Evolutionary conservation across 2,113 vertebrate genomes (phyloP).

Genomic region (Paradoxurus hermaphroditus): DNA sequence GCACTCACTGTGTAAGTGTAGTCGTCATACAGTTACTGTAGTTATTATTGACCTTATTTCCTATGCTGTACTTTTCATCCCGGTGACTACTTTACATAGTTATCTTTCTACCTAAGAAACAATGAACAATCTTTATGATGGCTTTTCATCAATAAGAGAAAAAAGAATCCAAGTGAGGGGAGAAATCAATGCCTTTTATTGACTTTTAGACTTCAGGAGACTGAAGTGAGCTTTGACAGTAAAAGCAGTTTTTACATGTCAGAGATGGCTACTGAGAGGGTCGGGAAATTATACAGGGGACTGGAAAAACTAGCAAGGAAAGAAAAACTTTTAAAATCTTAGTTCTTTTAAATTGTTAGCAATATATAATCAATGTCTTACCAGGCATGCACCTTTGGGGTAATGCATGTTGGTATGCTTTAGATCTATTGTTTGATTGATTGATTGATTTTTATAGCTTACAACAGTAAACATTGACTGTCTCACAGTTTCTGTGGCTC

Average conservation of each 20-base stretch:
- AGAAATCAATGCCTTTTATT: not conserved
- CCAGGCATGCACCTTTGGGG: not conserved
- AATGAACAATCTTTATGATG: slow-evolving; percentile 12
- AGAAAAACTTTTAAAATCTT: not conserved
- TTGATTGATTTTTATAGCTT: not conserved
- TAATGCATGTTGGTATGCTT: not conserved
- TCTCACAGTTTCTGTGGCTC: not conserved
- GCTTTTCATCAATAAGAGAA: not conserved
- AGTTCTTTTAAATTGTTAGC: not conserved
- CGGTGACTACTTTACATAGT: not conserved
- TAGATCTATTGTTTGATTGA: not conserved
- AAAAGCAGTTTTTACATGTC: not conserved
- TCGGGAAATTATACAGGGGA: not conserved
- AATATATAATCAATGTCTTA: not conserved
- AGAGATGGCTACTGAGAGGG: not conserved
- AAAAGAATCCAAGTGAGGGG: not conserved
- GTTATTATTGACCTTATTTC: not conserved
- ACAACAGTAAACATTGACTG: not conserved
- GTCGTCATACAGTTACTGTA: not conserved
- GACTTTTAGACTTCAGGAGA: not conserved
- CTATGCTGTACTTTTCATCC: not conserved
- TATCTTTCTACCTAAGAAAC: not conserved
- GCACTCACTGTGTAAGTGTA: not conserved
- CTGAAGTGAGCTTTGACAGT: not conserved
- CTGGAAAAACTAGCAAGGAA: not conserved